These are phyloP conservation scores for Percopsis transmontana DNA, from an alignment of 2,113 vertebrate species.

Conservation along the genomic window DNA sequence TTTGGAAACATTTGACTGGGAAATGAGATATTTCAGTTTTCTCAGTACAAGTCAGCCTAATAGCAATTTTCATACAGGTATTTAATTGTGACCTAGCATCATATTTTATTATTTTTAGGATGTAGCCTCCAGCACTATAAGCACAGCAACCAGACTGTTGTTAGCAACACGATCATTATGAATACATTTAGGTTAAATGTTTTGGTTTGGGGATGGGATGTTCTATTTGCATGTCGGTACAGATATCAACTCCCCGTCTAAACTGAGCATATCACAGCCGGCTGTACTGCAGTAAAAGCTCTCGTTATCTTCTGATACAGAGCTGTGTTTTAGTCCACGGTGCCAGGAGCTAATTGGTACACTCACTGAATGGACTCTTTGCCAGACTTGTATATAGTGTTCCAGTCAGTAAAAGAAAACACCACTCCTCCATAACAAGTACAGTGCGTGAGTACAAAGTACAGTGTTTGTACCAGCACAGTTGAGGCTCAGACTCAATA, in stretches of 20 bases:
- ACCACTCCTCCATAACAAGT: too few relatives aligned
- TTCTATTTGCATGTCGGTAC: too few relatives aligned
- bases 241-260: neutral
- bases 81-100: too few relatives aligned
- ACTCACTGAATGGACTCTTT: too few relatives aligned
- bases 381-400: too few relatives aligned
- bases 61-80: neutral
- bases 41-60: neutral
- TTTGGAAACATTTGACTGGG: slow-evolving; percentile 11
- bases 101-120: neutral
- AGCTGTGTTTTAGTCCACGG: neutral
- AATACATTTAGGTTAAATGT: neutral
- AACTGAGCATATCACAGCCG: neutral
- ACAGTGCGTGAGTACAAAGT: too few relatives aligned
- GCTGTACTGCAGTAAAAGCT: neutral
- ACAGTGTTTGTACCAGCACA: too few relatives aligned
- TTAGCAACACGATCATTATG: neutral
- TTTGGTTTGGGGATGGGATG: neutral
- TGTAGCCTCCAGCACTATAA: neutral
- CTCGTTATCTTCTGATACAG: neutral
- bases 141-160: neutral
- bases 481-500: neutral
- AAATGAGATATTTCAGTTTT: slow-evolving; percentile 4
- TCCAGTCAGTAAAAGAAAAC: too few relatives aligned
- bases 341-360: neutral